Base-by-base conservation (phyloP, 2,797 vertebrate genomes). In the Myiothlypis coronata region DNA sequence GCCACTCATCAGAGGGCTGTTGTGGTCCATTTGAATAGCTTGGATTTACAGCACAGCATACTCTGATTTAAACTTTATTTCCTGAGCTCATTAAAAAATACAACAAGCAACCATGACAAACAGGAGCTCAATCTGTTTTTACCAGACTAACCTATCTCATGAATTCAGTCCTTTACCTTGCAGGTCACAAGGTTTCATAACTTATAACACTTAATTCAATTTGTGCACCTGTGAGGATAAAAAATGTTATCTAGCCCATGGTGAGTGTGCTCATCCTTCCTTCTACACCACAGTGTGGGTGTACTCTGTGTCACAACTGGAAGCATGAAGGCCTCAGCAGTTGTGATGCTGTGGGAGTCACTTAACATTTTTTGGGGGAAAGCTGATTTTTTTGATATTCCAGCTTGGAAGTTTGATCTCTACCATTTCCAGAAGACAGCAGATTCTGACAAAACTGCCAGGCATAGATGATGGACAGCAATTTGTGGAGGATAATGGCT, bases 331-430 rank as follows among this genome's bases (percentile, higher is more conserved):
- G 7, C 7, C 18, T 84, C 34, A 47, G 32, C 37, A 63, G 32
- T 19, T 0, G 0, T 63, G 28, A 5, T 81, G 39, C 5, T 61
- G 19, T 32, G 21, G 30, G 4, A 61, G 10, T 74, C 8, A 6
- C 23, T 43, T 47, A 17, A 37, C 34, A 1, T 6, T 20, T 55
- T 65, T 9, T 0, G 0, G 8, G 11, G 3, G 6, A 46, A 61
- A 70, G 20, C 11, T 56, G 30, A 27, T 46, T 26, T 21, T 76
- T 71, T 77, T 15, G 2, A 32, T 35, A 27, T 47, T 53, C 14
- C 19, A 49, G 16, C 9, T 43, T 53, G 32, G 14, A 57, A 23
- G 8, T 39, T 77, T 39, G 32, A 6, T 56, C 30, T 50, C 8
- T 27, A 39, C 12, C 9, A 9, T 47, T 85, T 68, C 65, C 21